Conservation (phyloP, 2,797 vertebrate genomes). For the Onychomys leucogaster region DNA sequence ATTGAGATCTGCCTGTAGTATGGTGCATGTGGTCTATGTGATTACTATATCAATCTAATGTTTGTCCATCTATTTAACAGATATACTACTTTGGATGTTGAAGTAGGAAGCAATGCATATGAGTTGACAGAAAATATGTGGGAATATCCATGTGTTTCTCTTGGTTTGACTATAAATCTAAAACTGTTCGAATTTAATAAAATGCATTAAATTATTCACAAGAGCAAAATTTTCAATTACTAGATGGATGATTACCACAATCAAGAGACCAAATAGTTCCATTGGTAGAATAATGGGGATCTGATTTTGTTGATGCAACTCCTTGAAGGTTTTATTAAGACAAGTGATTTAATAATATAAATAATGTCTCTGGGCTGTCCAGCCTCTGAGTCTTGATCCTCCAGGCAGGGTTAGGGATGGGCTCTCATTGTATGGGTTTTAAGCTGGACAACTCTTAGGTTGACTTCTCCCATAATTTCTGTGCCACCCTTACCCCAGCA, state of each 20-base stretch:
- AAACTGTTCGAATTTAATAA: not conserved
- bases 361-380: not conserved
- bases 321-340: not conserved
- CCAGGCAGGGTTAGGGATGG: not conserved
- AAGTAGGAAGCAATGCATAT: not conserved
- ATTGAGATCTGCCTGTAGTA: not conserved
- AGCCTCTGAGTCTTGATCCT: not conserved
- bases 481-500: not conserved
- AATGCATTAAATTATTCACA: not conserved
- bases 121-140: rapidly evolving
- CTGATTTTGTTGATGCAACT: not conserved
- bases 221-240: not conserved
- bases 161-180: not conserved
- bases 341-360: not conserved
- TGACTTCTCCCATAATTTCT: not conserved
- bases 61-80: not conserved
- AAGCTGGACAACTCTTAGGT: not conserved
- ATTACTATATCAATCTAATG: not conserved
- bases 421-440: not conserved
- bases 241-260: not conserved
- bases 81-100: not conserved
- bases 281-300: not conserved
- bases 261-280: not conserved
- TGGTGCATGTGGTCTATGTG: not conserved
- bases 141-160: not conserved